Percentiles rank a stretch among this genome's conserved stretches.
phyloP scores from a whole-genome alignment of 2,113 vertebrate species.

The Scomber japonicus region DNA sequence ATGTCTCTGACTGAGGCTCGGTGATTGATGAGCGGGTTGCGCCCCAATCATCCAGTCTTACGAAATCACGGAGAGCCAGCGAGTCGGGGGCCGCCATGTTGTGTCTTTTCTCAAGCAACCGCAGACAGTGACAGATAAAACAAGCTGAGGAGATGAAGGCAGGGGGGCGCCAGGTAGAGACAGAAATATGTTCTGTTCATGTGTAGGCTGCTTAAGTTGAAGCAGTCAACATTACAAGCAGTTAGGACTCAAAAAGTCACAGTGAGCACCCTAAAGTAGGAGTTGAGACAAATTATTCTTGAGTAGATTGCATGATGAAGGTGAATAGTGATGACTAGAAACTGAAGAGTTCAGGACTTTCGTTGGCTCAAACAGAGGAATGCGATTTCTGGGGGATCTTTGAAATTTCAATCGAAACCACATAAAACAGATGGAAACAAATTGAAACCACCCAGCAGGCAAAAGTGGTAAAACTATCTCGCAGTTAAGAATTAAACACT shows the following conservation, averaged over 20 bases:
- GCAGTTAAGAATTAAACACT: conserved; percentile 41
- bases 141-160: conserved; percentile 10
- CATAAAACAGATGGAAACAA: conserved; percentile 54
- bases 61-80: conserved; percentile 25
- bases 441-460: conserved; percentile 46
- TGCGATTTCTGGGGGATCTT: conserved; percentile 26
- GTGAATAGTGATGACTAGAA: conserved; percentile 9
- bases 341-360: background rate
- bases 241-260: background rate
- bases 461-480: conserved; percentile 2
- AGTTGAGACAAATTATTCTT: no score
- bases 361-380: conserved; percentile 8
- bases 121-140: conserved; percentile 17
- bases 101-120: conserved; percentile 59
- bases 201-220: background rate
- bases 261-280: background rate
- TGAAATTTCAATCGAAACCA: conserved; percentile 35
- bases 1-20: conserved; percentile 52
- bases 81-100: conserved; percentile 23
- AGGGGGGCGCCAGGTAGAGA: background rate
- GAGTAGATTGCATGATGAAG: background rate
- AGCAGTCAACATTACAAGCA: background rate
- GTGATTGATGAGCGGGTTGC: conserved; percentile 72
- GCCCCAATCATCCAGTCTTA: conserved; percentile 38
- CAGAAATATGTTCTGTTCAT: background rate